Percentiles rank a stretch among this genome's conserved stretches.
Evolutionary conservation across 2,888 invertebrate genomes (phyloP).

Genomic region (Aphelenchoides bicaudatus): DNA sequence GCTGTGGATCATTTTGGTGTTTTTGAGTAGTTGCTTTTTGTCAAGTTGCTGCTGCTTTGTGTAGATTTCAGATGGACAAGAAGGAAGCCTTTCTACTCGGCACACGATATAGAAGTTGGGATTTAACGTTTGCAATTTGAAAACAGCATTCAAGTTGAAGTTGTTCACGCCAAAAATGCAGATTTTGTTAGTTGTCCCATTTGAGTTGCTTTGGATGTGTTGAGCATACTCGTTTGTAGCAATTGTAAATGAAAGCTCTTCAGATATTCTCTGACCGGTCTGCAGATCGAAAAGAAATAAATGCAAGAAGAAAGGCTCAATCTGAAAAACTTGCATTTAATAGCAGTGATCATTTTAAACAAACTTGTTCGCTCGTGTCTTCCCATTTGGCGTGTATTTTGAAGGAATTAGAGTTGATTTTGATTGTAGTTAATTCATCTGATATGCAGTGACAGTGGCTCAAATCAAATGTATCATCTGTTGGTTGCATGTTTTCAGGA

Average conservation of each 20-base stretch:
- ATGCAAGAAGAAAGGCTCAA: slow-evolving; percentile 88
- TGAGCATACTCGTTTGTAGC: slow-evolving; percentile 14
- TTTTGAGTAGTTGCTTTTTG: slow-evolving; percentile 44
- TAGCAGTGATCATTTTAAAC: not conserved
- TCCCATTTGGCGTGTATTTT: slow-evolving; percentile 3
- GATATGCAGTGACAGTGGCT: not conserved
- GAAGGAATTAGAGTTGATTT: not conserved
- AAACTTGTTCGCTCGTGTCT: not conserved
- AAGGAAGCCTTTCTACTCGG: slow-evolving; percentile 49
- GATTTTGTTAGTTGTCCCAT: not conserved
- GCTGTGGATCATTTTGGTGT: slow-evolving; percentile 44
- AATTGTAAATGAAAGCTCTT: slow-evolving; percentile 41
- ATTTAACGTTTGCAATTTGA: not conserved
- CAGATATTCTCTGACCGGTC: slow-evolving; percentile 43
- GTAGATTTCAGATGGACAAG: slow-evolving; percentile 40
- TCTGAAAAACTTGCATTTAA: slow-evolving; percentile 61
- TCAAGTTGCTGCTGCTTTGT: slow-evolving; percentile 45
- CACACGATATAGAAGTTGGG: slow-evolving; percentile 41
- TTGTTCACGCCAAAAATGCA: slow-evolving; percentile 6
- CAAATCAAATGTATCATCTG: not conserved
- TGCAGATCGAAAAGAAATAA: slow-evolving; percentile 81
- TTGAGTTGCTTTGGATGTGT: not conserved
- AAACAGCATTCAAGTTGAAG: not conserved
- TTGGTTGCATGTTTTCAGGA: not conserved
- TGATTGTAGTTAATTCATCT: not conserved